Percentiles rank a stretch among this genome's conserved stretches.
These are phyloP conservation scores for Acrocephalus kingi DNA, from an alignment of 2,113 vertebrate genomes.

Conservation along the genomic window DNA sequence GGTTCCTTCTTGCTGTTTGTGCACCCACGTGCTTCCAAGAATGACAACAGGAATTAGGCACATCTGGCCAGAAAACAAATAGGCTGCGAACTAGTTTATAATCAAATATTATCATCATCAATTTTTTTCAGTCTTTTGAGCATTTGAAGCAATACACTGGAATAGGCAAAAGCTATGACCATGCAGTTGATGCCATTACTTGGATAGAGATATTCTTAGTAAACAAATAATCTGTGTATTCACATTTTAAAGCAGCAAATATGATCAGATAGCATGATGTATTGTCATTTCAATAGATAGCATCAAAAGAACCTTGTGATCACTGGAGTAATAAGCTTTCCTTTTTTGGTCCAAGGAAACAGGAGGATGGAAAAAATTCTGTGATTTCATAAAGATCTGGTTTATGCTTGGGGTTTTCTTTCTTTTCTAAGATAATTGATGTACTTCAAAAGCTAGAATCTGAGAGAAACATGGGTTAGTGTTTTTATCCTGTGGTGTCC, in stretches of 20 bases:
- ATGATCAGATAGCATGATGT: background rate
- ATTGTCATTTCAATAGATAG: background rate
- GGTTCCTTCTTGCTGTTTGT: background rate
- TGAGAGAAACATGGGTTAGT: background rate
- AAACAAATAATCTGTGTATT: background rate
- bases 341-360: background rate
- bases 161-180: background rate
- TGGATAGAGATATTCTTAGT: background rate
- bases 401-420: background rate
- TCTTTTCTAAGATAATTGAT: background rate
- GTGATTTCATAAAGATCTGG: background rate
- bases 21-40: background rate
- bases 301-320: background rate
- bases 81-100: background rate
- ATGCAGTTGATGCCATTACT: background rate
- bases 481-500: background rate
- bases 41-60: background rate
- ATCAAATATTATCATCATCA: background rate
- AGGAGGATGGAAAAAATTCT: background rate
- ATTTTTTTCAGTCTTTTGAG: background rate
- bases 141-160: background rate
- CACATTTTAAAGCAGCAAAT: background rate
- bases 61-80: background rate
- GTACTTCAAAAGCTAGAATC: background rate
- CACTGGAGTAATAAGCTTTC: background rate